Percentiles rank a stretch among this genome's conserved stretches.
These are phyloP conservation scores for Drosophila kanapiae DNA, from an alignment of 1,140 invertebrate species.

Conservation along the genomic window DNA sequence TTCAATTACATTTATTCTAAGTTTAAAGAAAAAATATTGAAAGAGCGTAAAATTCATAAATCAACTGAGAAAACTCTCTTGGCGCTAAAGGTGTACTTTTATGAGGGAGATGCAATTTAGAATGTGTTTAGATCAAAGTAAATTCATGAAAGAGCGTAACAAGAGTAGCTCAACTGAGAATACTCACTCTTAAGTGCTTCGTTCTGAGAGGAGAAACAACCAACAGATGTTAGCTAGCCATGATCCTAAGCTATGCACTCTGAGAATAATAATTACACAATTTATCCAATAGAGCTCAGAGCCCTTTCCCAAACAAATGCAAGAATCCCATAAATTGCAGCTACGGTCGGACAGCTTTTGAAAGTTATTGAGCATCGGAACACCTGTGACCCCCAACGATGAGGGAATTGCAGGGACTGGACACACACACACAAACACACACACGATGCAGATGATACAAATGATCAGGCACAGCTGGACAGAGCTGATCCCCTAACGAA, in stretches of 20 bases:
- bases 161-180: too few species aligned
- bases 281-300: too few species aligned
- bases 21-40: too few species aligned
- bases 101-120: neutral
- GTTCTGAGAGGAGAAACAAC: neutral
- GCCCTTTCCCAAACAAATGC: conserved; percentile 36
- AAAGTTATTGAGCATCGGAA: conserved; percentile 26
- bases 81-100: too few species aligned
- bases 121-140: neutral
- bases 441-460: conserved; percentile 25
- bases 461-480: conserved; percentile 33
- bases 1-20: too few species aligned
- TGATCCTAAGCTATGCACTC: neutral
- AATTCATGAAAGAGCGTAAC: neutral
- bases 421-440: neutral
- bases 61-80: too few species aligned
- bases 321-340: conserved; percentile 32
- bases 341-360: neutral
- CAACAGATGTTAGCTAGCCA: neutral
- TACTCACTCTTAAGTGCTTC: too few species aligned
- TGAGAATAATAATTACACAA: neutral
- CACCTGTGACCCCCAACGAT: conserved; percentile 51
- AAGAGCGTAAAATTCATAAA: too few species aligned
- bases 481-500: conserved; percentile 15
- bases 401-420: neutral